Evolutionary conservation across 2,888 invertebrate species (phyloP).

Genomic region (Smittia aterrima): DNA sequence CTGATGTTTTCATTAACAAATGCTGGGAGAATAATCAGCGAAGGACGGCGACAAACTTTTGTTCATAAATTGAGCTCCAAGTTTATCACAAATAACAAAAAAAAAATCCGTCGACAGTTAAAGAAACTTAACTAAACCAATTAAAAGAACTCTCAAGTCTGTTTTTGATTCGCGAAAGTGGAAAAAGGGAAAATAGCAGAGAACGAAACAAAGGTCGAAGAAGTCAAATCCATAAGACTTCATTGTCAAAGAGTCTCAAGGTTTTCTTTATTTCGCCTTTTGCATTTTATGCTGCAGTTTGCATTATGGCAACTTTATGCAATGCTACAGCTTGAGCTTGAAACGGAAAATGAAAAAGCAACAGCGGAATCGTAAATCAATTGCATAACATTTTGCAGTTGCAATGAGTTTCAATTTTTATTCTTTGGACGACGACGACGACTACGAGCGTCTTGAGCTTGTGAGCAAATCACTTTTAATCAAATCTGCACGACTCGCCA

Average conservation of each 20-base stretch:
- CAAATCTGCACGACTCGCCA: background rate
- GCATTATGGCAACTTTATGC: conserved; percentile 21
- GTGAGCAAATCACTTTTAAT: background rate
- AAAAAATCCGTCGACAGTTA: background rate
- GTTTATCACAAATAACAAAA: no score
- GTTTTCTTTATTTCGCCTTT: conserved; percentile 5
- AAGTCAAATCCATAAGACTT: conserved; percentile 38
- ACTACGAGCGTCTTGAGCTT: background rate
- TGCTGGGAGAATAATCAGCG: background rate
- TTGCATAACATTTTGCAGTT: conserved; percentile 31
- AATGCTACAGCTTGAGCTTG: conserved; percentile 20
- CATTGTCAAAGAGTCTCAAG: conserved; percentile 40
- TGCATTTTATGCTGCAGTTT: conserved; percentile 4
- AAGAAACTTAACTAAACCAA: conserved; percentile 20
- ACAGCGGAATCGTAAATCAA: conserved; percentile 36
- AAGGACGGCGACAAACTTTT: background rate
- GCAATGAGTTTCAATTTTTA: background rate
- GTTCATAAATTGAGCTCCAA: background rate
- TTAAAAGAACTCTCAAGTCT: conserved; percentile 25
- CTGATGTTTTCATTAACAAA: background rate
- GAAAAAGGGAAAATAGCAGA: background rate
- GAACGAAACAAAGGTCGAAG: conserved; percentile 33
- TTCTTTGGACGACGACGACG: background rate
- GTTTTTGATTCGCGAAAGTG: background rate
- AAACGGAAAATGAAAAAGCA: background rate